A percentile compares a stretch with the other conserved stretches of the same genome.
phyloP scores from a whole-genome alignment of 2,797 vertebrate genomes.

The Tokudaia tokunoshimensis region DNA sequence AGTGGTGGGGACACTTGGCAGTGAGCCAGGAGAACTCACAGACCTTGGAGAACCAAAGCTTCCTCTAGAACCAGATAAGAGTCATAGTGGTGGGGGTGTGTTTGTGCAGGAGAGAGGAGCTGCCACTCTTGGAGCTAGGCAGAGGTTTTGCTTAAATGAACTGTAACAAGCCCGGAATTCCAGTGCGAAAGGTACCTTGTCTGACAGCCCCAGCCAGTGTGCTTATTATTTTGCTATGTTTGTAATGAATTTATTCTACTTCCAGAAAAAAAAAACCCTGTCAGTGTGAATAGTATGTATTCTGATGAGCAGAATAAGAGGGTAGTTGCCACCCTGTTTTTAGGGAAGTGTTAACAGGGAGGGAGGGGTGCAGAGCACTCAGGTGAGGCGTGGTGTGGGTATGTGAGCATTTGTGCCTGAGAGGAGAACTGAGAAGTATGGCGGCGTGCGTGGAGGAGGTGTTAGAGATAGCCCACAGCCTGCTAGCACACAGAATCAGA shows the following conservation, averaged over 20 bases:
- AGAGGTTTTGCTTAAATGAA: neutral
- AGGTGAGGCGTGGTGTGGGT: neutral
- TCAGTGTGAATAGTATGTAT: neutral
- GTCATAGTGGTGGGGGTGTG: neutral
- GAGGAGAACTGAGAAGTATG: neutral
- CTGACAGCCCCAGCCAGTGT: neutral
- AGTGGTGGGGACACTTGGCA: neutral
- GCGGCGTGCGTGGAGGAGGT: neutral
- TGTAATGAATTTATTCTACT: conserved; percentile 22
- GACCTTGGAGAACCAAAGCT: neutral
- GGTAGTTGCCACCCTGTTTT: neutral
- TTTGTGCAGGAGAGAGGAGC: neutral
- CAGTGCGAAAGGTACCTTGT: neutral
- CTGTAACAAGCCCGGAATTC: neutral
- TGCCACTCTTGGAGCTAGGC: neutral
- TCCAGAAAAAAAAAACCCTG: neutral
- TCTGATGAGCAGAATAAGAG: neutral
- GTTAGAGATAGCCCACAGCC: neutral
- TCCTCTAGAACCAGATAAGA: neutral
- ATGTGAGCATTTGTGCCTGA: neutral
- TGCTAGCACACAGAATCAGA: neutral
- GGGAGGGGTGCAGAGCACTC: neutral
- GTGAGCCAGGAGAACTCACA: neutral
- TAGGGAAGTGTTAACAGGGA: neutral
- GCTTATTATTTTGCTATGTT: neutral